A percentile compares a stretch with the other conserved stretches of the same genome.
phyloP scores from a whole-genome alignment of 2,113 vertebrate genomes.

The Trinectes maculatus region DNA sequence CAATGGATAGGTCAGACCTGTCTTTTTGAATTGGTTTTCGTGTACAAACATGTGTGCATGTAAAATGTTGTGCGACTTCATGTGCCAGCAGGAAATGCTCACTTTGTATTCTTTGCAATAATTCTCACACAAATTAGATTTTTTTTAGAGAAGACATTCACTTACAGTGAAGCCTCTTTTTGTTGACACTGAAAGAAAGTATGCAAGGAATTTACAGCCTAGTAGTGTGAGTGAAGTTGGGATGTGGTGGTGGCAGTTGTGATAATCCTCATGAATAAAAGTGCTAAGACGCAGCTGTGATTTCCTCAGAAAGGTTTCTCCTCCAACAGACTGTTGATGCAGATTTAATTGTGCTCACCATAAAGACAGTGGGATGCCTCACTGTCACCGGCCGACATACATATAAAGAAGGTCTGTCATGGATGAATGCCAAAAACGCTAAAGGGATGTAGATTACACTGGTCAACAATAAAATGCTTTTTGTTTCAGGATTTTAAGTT shows the following conservation, averaged over 20 bases:
- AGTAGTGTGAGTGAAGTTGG: background rate
- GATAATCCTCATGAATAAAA: background rate
- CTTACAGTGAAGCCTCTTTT: background rate
- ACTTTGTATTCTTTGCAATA: background rate
- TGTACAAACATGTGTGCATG: background rate
- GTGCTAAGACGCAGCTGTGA: background rate
- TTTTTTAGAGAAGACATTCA: slow-evolving; percentile 6
- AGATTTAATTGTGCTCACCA: slow-evolving; percentile 56
- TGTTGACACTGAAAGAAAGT: slow-evolving; percentile 5
- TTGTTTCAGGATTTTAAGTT: too few relatives aligned
- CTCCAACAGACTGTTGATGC: slow-evolving; percentile 1
- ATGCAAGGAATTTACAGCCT: background rate
- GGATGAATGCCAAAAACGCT: background rate
- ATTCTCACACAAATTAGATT: background rate
- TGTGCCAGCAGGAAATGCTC: slow-evolving; percentile 1
- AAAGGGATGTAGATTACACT: too few relatives aligned
- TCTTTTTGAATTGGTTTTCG: slow-evolving; percentile 9
- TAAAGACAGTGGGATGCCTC: slow-evolving; percentile 25
- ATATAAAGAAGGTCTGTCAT: slow-evolving; percentile 12
- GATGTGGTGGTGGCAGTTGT: background rate
- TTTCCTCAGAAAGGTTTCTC: background rate
- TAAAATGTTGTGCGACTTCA: background rate
- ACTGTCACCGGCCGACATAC: slow-evolving; percentile 25
- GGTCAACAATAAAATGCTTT: background rate
- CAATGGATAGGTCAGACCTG: slow-evolving; percentile 60